A percentile compares a stretch with the other conserved stretches of the same genome.
These are phyloP conservation scores for Saccopteryx bilineata DNA, from an alignment of 2,113 vertebrate species.

Conservation along the genomic window DNA sequence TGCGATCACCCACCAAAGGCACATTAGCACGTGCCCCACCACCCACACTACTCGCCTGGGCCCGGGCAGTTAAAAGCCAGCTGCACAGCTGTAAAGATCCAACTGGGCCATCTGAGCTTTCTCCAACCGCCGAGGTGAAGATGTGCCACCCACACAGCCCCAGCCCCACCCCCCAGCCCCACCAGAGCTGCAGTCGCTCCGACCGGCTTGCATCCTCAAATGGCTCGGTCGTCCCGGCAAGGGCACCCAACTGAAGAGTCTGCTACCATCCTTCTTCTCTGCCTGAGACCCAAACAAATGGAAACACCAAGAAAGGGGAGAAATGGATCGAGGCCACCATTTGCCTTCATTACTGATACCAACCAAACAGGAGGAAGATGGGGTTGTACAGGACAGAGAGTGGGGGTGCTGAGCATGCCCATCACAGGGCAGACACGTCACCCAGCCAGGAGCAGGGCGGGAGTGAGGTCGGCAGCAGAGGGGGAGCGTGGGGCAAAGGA, in stretches of 20 bases:
- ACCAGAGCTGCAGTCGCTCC: no score
- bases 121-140: neutral
- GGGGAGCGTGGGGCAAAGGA: accelerated
- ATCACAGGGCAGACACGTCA: accelerated
- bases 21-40: accelerated
- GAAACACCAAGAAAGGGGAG: neutral
- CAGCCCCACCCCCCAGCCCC: accelerated
- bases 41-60: neutral
- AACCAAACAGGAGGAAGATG: accelerated
- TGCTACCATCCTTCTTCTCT: neutral
- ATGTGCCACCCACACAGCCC: accelerated
- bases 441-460: accelerated
- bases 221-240: neutral
- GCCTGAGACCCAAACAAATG: neutral
- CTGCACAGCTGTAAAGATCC: neutral
- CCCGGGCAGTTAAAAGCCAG: neutral
- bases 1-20: neutral
- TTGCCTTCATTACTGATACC: neutral
- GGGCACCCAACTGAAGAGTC: accelerated
- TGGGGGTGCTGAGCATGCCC: accelerated
- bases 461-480: no score
- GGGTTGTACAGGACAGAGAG: neutral
- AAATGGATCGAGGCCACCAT: neutral
- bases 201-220: neutral
- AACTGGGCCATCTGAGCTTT: neutral